phyloP scores from a whole-genome alignment of 2,797 vertebrate species.

The Anguilla obscura region DNA sequence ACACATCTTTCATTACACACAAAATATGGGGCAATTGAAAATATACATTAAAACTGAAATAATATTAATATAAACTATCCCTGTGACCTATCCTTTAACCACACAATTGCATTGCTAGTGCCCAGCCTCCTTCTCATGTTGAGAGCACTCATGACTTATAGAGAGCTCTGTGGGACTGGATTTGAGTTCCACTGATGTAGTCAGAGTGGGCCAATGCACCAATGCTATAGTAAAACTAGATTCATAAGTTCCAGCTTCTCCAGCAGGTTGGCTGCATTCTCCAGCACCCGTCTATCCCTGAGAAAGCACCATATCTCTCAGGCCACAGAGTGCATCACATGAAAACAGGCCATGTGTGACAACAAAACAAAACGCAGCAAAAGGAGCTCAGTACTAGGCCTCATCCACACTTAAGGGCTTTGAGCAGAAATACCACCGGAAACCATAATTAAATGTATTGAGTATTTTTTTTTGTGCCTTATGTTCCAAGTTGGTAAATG shows the following conservation, averaged over 20 bases:
- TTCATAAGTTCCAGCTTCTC: background rate
- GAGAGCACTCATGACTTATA: background rate
- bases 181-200: background rate
- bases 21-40: no score
- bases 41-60: no score
- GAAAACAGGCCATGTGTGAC: slow-evolving; percentile 71
- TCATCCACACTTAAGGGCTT: slow-evolving; percentile 84
- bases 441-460: slow-evolving; percentile 74
- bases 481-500: slow-evolving; percentile 90
- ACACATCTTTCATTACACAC: no score
- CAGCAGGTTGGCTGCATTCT: background rate
- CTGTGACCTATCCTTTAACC: no score
- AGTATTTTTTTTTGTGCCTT: slow-evolving; percentile 80
- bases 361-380: slow-evolving; percentile 62
- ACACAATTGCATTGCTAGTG: no score
- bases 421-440: slow-evolving; percentile 84
- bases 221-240: background rate
- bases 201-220: background rate
- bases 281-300: slow-evolving; percentile 80
- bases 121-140: background rate
- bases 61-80: no score
- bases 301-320: slow-evolving; percentile 68
- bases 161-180: background rate
- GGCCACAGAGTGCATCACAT: slow-evolving; percentile 85
- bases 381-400: slow-evolving; percentile 70